Evolutionary conservation across 2,113 vertebrate species (phyloP), one percentile per base, ranked within the genome.

Genomic region (Anseranas semipalmata): DNA sequence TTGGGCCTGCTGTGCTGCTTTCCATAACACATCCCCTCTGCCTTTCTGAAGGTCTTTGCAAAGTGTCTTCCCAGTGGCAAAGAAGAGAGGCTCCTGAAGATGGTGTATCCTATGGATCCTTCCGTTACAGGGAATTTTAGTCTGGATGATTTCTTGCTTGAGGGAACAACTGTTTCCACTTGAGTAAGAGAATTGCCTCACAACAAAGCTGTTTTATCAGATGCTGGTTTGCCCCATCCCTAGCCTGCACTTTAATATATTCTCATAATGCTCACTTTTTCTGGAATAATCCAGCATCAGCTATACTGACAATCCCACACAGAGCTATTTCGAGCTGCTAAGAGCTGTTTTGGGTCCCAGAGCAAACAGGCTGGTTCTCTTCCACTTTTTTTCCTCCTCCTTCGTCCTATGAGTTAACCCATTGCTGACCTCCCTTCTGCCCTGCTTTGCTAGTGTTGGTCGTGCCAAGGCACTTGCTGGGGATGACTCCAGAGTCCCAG

Each of bases 191-290:
- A 77, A 65, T 30, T 80, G 41, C 8, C 52, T 89, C 4, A 2
- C 25, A 73, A 63, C 45, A 87, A 77, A 90, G 59, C n/a, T 90
- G 28, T 83, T 84, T 85, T 75, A 58, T 22, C 43, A 63, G 73
- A 46, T 67, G 32, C 16, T 77, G 52, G 9, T 84, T 95, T 86
- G 28, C 15, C 15, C 16, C 18, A 33, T 65, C 11, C 13, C 27
- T 82, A 59, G 75, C 20, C 50, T 53, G n/a, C 33, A 45, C 53
- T 56, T 71, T 45, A 71, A 60, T 73, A 39, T 85, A 68, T 88
- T 93, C 52, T 80, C 53, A 65, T 56, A 90, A 95, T 79, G 58
- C 46, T 90, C 15, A 24, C 82, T 95, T 95, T 95, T 94, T 7
- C 62, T 82, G 66, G 20, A 72, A 82, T 37, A 90, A 93, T 72